Base-by-base conservation (phyloP, 2,113 vertebrate genomes). In the Phrynosoma blainvillii region DNA sequence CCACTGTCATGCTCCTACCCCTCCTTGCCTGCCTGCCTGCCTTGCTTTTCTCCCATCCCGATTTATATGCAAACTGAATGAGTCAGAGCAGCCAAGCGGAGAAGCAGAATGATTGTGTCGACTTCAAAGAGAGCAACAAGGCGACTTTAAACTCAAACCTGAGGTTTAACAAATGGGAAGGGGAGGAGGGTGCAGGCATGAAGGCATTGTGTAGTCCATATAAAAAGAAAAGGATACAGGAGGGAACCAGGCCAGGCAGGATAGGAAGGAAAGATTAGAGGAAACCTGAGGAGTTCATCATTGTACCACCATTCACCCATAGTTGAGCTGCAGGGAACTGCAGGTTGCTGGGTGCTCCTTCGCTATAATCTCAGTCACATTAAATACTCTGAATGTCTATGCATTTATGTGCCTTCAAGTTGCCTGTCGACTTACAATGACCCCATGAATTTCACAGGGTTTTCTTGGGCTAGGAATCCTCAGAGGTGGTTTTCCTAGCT, bases 81-180 rank as follows among this genome's bases (percentile, higher is more conserved):
- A 90, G 89, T 87, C 62, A 82, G 86, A 90, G 82, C 77, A 85
- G 82, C 65, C 23, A 68, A 85, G 89, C 83, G 23, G 21, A 77
- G 71, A 88, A 79, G 89, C 77, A 85, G 86, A 85, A 88, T 85
- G 86, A 90, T 82, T 90, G 82, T 85, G 71, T 84, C 18, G n/a
- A 85, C 78, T 88, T 85, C 82, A 90, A 90, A 90, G 86, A 32
- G 76, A 85, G 62, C 78, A 65, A 80, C 78, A 32, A 74, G 70
- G 71, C 5, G 59, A 78, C 66, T 84, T 71, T n/a, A 76, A 36
- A 85, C 82, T 59, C 27, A 84, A 87, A 81, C 30, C 82, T 68
- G 40, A 66, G 82, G 86, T 68, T 88, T 85, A 75, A 42, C 23
- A n/a, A 66, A 68, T 25, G 23, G 59, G 86, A 78, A 40, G 56